Percentiles rank a stretch among this genome's conserved stretches.
These are phyloP conservation scores for Drosophila ambigua DNA, from an alignment of 1,140 invertebrate species.

Conservation along the genomic window DNA sequence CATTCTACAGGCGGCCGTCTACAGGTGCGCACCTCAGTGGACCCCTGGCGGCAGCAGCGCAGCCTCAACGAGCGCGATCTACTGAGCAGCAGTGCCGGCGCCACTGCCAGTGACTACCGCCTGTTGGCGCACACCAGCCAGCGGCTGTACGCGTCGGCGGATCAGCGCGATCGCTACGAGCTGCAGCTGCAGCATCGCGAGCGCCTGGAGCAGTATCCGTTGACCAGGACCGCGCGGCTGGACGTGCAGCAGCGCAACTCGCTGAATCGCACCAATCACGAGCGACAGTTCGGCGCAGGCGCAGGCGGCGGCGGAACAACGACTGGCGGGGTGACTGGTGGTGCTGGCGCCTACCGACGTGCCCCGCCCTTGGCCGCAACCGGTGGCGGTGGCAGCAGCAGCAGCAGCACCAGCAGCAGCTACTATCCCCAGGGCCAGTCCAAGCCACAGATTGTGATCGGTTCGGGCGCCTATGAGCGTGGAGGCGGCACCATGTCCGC, in stretches of 20 bases:
- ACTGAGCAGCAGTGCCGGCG: slow-evolving; percentile 64
- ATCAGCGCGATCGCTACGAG: slow-evolving; percentile 79
- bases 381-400: slow-evolving; percentile 65
- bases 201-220: slow-evolving; percentile 74
- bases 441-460: slow-evolving; percentile 78
- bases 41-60: slow-evolving; percentile 79
- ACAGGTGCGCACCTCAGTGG: slow-evolving; percentile 68
- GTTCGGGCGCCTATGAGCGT: slow-evolving; percentile 54
- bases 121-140: slow-evolving; percentile 66
- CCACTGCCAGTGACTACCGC: slow-evolving; percentile 59
- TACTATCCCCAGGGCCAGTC: slow-evolving; percentile 56
- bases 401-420: slow-evolving; percentile 76
- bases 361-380: slow-evolving; percentile 74
- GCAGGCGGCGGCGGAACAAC: slow-evolving; percentile 3
- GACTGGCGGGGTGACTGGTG: slow-evolving; percentile 23
- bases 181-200: slow-evolving; percentile 79
- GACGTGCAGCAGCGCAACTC: slow-evolving; percentile 83
- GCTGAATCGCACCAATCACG: slow-evolving; percentile 82
- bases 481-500: slow-evolving; percentile 45
- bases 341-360: slow-evolving; percentile 63
- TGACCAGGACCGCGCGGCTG: slow-evolving; percentile 75
- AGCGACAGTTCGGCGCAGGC: slow-evolving; percentile 68
- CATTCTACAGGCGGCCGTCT: slow-evolving; percentile 74
- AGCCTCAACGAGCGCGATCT: slow-evolving; percentile 81
- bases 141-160: slow-evolving; percentile 75